phyloP scores from a whole-genome alignment of 2,888 invertebrate species.

The Heliconius cydno region DNA sequence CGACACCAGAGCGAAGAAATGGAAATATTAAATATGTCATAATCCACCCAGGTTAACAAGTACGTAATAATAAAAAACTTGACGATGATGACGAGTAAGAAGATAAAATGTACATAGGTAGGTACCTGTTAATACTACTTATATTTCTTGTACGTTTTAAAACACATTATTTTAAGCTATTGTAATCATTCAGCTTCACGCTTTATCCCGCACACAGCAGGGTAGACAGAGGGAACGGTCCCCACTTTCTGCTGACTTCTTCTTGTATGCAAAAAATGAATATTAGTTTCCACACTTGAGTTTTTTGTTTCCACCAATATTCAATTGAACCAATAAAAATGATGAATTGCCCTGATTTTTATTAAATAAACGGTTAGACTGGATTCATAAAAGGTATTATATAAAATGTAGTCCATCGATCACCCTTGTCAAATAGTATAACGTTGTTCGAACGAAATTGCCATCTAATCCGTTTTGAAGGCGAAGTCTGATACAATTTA shows the following conservation, averaged over 20 bases:
- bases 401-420: constrained; percentile 31
- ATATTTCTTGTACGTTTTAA: too few species aligned
- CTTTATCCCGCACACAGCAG: too few species aligned
- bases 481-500: constrained; percentile 39
- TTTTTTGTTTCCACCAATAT: background rate
- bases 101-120: too few species aligned
- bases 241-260: too few species aligned
- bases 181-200: too few species aligned
- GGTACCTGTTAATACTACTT: too few species aligned
- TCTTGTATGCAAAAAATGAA: background rate
- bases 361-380: constrained; percentile 1
- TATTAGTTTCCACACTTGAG: background rate
- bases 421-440: constrained; percentile 33
- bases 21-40: too few species aligned
- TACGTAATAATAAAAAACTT: too few species aligned
- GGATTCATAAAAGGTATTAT: constrained; percentile 10
- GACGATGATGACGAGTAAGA: too few species aligned
- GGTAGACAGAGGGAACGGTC: background rate
- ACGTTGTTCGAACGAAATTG: constrained; percentile 40
- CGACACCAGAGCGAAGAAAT: too few species aligned
- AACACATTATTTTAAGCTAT: too few species aligned
- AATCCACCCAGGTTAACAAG: too few species aligned
- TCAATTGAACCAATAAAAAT: constrained; percentile 4
- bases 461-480: constrained; percentile 39
- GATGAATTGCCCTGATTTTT: background rate